Percentiles rank a stretch among this genome's conserved stretches.
Conservation (phyloP, 2,888 invertebrate genomes). For the Hybos culiciformis region DNA sequence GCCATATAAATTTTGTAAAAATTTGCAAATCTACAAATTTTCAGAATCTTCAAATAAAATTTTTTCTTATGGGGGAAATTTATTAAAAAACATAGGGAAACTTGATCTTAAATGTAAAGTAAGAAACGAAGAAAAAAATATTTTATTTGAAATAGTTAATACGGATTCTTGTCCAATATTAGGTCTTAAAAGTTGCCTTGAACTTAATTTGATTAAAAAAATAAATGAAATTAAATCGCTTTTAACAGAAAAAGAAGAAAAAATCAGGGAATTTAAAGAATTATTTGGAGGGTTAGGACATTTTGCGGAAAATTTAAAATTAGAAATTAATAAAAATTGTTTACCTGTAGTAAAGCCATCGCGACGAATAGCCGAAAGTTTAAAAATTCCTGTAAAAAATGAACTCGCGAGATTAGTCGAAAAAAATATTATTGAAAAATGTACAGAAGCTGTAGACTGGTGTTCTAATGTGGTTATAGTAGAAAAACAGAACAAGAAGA, state of each 20-base stretch:
- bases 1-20: no score
- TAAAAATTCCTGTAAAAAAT: conserved; percentile 4
- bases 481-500: conserved; percentile 10
- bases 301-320: conserved; percentile 4
- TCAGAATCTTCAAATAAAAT: no score
- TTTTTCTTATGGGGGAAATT: no score
- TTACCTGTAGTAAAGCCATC: conserved; percentile 3
- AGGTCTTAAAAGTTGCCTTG: conserved; percentile 8
- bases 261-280: conserved; percentile 1
- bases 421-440: conserved; percentile 6
- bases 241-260: no score
- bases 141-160: conserved; percentile 1
- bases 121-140: background rate
- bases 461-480: conserved; percentile 8
- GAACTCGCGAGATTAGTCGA: conserved; percentile 2
- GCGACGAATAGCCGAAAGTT: conserved; percentile 3
- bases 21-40: no score
- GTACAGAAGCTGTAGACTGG: conserved; percentile 6
- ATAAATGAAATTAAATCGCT: conserved; percentile 4
- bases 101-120: no score
- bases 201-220: conserved; percentile 5
- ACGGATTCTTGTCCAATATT: conserved; percentile 5
- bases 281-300: conserved; percentile 1
- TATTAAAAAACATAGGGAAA: no score
- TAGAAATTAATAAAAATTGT: conserved; percentile 8